phyloP scores from a whole-genome alignment of 2,113 vertebrate species.

The Dolichotis patagonum region DNA sequence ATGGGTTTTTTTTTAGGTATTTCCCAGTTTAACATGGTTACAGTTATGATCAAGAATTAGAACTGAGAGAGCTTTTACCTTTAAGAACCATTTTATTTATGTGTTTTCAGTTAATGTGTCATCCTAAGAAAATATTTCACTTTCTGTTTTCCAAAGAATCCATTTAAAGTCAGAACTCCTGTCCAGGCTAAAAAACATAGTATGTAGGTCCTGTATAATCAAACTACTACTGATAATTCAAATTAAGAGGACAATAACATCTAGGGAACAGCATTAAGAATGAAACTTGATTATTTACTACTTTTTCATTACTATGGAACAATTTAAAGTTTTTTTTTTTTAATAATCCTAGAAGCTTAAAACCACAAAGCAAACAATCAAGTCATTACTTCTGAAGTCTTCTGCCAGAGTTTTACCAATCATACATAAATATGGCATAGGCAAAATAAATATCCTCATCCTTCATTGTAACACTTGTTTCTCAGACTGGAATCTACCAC shows the following conservation, averaged over 20 bases:
- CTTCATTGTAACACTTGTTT: background rate
- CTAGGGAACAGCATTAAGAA: background rate
- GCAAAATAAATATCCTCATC: background rate
- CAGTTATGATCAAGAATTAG: background rate
- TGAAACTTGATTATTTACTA: constrained; percentile 30
- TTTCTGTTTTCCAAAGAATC: constrained; percentile 46
- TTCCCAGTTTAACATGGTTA: background rate
- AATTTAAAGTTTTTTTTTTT: constrained; percentile 33
- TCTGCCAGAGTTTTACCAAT: background rate
- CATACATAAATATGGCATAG: background rate
- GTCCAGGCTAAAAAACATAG: constrained; percentile 17
- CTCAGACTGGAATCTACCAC: background rate
- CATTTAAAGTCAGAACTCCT: background rate
- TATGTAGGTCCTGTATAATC: constrained; percentile 25
- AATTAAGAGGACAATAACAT: constrained; percentile 28
- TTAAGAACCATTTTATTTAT: constrained; percentile 47
- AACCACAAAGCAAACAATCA: constrained; percentile 29
- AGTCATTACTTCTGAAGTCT: background rate
- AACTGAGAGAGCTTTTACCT: constrained; percentile 18
- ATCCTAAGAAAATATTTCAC: constrained; percentile 29
- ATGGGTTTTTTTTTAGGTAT: background rate
- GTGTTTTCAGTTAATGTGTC: constrained; percentile 52
- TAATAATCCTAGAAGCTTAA: constrained; percentile 1
- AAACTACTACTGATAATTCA: constrained; percentile 45
- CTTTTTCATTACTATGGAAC: background rate